These are phyloP conservation scores for Tamandua tetradactyla DNA, from an alignment of 2,797 vertebrate genomes.

Conservation along the genomic window DNA sequence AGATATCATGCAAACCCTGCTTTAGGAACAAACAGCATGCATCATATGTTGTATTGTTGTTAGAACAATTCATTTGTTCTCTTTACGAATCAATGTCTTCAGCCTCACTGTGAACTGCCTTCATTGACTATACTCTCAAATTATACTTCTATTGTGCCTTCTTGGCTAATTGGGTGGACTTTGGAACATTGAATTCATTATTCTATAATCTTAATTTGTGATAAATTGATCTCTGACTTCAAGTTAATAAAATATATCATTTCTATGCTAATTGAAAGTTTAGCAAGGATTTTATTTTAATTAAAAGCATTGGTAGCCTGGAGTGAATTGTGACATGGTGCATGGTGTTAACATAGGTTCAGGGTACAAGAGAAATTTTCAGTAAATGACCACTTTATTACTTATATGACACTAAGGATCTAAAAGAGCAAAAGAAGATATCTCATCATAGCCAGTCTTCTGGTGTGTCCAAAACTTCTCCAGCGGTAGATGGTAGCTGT, in stretches of 20 bases:
- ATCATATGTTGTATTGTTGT: neutral
- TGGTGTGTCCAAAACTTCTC: too few relatives aligned
- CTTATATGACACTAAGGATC: too few relatives aligned
- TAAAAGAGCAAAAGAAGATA: too few relatives aligned
- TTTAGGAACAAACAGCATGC: neutral
- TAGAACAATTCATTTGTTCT: neutral
- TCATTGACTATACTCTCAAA: neutral
- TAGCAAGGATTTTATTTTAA: neutral
- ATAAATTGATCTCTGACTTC: neutral
- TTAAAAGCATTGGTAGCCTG: neutral
- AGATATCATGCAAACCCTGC: neutral
- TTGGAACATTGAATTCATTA: neutral
- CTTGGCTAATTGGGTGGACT: neutral
- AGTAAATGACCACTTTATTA: too few relatives aligned
- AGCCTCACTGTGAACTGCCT: neutral
- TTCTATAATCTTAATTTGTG: neutral
- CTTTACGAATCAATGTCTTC: neutral
- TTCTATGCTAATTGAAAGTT: neutral
- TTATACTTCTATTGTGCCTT: neutral
- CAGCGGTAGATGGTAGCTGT: too few relatives aligned
- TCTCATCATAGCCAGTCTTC: too few relatives aligned
- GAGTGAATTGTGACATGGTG: too few relatives aligned
- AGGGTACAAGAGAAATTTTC: too few relatives aligned
- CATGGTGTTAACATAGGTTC: too few relatives aligned
- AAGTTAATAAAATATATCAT: neutral